Base-by-base conservation (phyloP, 2,888 invertebrate genomes). In the Bedellia somnulentella region DNA sequence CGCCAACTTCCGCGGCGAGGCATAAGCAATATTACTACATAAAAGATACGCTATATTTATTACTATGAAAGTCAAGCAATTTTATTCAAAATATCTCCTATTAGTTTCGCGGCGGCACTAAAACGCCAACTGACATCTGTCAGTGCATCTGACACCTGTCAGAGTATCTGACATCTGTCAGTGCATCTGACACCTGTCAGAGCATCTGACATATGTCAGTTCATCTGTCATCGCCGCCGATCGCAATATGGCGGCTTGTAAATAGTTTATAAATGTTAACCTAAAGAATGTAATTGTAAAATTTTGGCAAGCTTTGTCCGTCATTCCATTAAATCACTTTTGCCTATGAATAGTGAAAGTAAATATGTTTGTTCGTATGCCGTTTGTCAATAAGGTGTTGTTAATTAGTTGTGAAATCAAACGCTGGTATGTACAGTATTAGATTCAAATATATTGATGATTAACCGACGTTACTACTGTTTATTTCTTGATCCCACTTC, bases 1-100 rank as follows among this genome's bases (percentile, higher is more conserved):
- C 75, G 81, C 84, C 70, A 97, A 97, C 77, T 93, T 85, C 64
- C 84, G 83, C 56, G n/a, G n/a, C n/a, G 43, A 68, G 38, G 44
- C 46, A 38, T 59, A 59, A 60, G 39, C 16, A 8, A 24, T 14
- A 3, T 2, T n/a, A 10, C 25, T 10, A 25, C 22, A n/a, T n/a
- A n/a, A n/a, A 11, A 27, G 8, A 12, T 13, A 25, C 25, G 8
- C 18, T 17, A 17, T 17, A 16, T 18, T 10, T 29, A 9, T 12
- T 22, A n/a, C 8, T 25, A 25, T n/a, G n/a, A n/a, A n/a, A n/a
- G n/a, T n/a, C n/a, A n/a, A n/a, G n/a, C n/a, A n/a, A n/a, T n/a
- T n/a, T 8, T 13, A 25, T 25, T 25, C 5, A 25, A 6, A 13
- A 25, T 4, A 8, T 4, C 11, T n/a, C 5, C 4, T 12, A 5